Evolutionary conservation across 35 echinoderm and acorn worm species (phyloP).

Genomic region (Lytechinus variegatus): DNA sequence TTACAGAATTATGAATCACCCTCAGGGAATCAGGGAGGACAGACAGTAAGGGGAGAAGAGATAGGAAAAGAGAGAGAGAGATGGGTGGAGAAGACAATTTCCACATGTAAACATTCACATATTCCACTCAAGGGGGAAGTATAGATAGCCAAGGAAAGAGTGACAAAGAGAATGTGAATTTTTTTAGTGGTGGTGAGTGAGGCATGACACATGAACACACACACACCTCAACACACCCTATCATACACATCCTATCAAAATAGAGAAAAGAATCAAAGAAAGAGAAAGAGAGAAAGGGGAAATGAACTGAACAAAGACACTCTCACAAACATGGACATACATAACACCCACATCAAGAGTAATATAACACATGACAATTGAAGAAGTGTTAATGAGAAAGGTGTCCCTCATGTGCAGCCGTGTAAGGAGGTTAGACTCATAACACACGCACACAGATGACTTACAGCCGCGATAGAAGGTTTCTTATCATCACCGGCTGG

Average conservation of each 20-base stretch:
- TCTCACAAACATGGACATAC: not conserved
- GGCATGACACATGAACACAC: too few relatives aligned
- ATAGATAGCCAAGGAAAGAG: not conserved
- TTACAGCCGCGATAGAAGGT: constrained; percentile 95
- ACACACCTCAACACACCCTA: too few relatives aligned
- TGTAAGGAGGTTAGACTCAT: not conserved
- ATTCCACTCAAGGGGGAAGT: too few relatives aligned
- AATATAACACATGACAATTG: not conserved
- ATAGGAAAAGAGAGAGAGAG: not conserved
- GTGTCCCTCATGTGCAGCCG: not conserved
- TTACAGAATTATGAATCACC: too few relatives aligned
- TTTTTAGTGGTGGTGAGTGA: too few relatives aligned
- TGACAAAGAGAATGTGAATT: too few relatives aligned
- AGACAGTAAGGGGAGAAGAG: not conserved
- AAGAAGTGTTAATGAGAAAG: not conserved
- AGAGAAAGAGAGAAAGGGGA: not conserved
- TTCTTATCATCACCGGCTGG: constrained; percentile 97
- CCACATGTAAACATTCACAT: too few relatives aligned
- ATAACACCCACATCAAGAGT: not conserved
- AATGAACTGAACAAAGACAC: not conserved
- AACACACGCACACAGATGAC: constrained; percentile 31
- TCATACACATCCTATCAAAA: too few relatives aligned
- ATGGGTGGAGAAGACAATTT: too few relatives aligned
- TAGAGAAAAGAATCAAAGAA: not conserved
- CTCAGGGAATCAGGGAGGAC: too few relatives aligned